Evolutionary conservation across 2,888 invertebrate genomes (phyloP).

Genomic region (Autographa gamma): DNA sequence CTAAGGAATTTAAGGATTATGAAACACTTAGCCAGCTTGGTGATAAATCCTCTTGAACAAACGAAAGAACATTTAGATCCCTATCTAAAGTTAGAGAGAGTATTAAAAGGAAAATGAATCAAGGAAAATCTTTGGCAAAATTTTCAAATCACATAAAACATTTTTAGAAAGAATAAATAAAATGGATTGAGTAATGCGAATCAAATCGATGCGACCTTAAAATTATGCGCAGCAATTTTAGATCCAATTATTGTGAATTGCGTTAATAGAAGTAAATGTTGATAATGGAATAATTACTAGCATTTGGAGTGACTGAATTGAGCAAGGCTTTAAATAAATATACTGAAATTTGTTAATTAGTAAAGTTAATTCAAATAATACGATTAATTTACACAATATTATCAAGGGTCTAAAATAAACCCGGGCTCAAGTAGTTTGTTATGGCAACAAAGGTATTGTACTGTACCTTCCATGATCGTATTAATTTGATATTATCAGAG

Average conservation of each 20-base stretch:
- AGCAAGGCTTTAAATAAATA: not conserved
- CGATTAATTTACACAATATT: slow-evolving; percentile 47
- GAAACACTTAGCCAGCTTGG: slow-evolving; percentile 13
- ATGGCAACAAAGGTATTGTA: slow-evolving; percentile 43
- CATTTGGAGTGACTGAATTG: not conserved
- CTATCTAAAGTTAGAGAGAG: slow-evolving; percentile 6
- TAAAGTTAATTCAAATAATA: not conserved
- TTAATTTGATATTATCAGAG: slow-evolving; percentile 19
- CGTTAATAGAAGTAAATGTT: not conserved
- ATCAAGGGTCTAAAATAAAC: slow-evolving; percentile 37
- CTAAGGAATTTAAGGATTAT: slow-evolving; percentile 17
- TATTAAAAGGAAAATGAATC: slow-evolving; percentile 1
- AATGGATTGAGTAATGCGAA: not conserved
- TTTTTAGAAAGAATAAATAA: slow-evolving; percentile 18
- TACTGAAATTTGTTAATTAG: not conserved
- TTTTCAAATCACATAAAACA: slow-evolving; percentile 22
- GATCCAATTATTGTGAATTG: slow-evolving; percentile 13
- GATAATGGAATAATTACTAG: not conserved
- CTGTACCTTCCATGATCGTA: slow-evolving; percentile 29
- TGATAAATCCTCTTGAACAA: slow-evolving; percentile 6
- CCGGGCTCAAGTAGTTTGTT: slow-evolving; percentile 25
- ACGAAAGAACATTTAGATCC: not conserved
- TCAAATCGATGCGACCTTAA: not conserved
- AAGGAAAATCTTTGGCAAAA: slow-evolving; percentile 15
- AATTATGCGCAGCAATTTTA: slow-evolving; percentile 18